phyloP scores from a whole-genome alignment of 2,113 vertebrate species.

The Perccottus glenii region DNA sequence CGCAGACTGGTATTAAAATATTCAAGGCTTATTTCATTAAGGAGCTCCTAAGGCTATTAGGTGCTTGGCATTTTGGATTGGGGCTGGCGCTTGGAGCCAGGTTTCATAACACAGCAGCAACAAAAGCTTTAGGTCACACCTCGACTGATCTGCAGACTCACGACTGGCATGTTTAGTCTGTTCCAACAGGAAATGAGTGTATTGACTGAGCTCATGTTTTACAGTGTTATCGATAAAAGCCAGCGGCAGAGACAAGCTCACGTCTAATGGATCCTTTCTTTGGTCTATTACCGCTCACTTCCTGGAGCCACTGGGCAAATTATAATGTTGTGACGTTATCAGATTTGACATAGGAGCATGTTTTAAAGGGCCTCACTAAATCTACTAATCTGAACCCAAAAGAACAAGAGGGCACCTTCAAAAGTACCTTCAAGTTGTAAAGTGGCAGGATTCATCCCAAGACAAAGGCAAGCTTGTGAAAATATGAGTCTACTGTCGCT shows the following conservation, averaged over 20 bases:
- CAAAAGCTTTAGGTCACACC: too few species aligned
- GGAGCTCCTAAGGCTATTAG: too few species aligned
- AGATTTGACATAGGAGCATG: background rate
- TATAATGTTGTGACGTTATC: background rate
- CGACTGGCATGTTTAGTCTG: background rate
- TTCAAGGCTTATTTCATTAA: too few species aligned
- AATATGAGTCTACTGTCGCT: background rate
- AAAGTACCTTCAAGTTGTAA: background rate
- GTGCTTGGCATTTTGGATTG: too few species aligned
- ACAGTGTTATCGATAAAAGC: background rate
- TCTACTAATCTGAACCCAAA: background rate
- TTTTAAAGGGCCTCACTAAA: background rate
- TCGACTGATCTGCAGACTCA: too few species aligned
- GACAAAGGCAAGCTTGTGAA: conserved; percentile 1
- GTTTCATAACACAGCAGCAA: too few species aligned
- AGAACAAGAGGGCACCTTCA: background rate
- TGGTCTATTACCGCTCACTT: background rate
- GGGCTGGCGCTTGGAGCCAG: too few species aligned
- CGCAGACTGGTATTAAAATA: too few species aligned
- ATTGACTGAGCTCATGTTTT: background rate
- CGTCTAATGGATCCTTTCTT: background rate
- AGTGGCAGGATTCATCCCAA: background rate
- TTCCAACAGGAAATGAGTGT: background rate
- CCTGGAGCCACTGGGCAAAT: background rate
- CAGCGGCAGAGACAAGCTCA: background rate